Evolutionary conservation across 2,113 vertebrate species (phyloP).

Genomic region (Leptobrachium leishanense): DNA sequence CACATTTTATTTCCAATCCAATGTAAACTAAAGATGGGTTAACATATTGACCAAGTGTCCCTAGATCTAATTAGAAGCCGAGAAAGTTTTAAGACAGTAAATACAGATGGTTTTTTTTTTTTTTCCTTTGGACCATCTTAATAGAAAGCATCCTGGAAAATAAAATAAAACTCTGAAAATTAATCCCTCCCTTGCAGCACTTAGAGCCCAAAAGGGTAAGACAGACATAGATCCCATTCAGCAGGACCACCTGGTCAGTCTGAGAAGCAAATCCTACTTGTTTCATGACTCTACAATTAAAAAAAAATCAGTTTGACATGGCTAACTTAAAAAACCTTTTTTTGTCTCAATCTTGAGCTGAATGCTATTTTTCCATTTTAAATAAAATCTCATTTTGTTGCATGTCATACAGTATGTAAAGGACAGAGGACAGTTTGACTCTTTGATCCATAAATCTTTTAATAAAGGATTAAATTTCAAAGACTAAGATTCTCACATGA

Average conservation of each 20-base stretch:
- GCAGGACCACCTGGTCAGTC: conserved; percentile 38
- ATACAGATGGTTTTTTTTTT: background rate
- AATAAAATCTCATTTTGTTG: background rate
- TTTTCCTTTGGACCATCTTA: background rate
- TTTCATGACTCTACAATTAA: conserved; percentile 14
- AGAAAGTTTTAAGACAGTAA: background rate
- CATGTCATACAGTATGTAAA: background rate
- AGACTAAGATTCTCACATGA: too few species aligned
- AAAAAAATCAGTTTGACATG: conserved; percentile 30
- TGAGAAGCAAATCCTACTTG: conserved; percentile 24
- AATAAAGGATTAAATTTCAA: background rate
- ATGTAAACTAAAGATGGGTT: too few species aligned
- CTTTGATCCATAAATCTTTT: background rate
- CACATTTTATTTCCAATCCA: too few species aligned
- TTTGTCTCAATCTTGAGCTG: too few species aligned
- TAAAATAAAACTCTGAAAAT: background rate
- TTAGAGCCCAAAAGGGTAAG: conserved; percentile 45
- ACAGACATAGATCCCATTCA: conserved; percentile 42
- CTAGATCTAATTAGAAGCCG: too few species aligned
- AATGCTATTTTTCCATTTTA: too few species aligned
- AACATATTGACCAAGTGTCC: too few species aligned
- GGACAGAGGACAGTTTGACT: background rate
- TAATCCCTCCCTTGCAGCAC: conserved; percentile 41
- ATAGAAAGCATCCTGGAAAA: background rate
- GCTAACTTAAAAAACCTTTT: background rate